Conservation (phyloP, 1,140 invertebrate genomes). For the Choristoneura fumiferana region DNA sequence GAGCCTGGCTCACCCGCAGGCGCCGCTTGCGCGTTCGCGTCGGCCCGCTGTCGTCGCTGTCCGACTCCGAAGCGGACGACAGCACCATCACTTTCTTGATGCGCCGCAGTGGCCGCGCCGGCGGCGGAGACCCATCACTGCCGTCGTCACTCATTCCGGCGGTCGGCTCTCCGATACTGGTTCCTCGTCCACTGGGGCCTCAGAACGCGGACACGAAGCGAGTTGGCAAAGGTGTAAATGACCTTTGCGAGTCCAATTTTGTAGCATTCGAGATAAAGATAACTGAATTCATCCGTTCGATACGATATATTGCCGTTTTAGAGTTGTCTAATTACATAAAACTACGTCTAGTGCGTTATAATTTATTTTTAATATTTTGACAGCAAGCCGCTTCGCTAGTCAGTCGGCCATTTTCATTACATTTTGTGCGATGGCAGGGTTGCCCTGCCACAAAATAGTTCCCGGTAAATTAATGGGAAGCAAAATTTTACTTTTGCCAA, state of each 20-base stretch:
- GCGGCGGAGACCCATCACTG: slow-evolving; percentile 55
- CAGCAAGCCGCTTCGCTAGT: slow-evolving; percentile 74
- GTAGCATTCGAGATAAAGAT: slow-evolving; percentile 38
- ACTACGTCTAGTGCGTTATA: slow-evolving; percentile 48
- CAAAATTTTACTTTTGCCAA: background rate
- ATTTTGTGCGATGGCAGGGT: slow-evolving; percentile 15
- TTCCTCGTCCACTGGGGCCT: slow-evolving; percentile 26
- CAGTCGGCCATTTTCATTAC: slow-evolving; percentile 67
- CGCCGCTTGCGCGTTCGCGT: slow-evolving; percentile 59
- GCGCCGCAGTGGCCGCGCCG: slow-evolving; percentile 45
- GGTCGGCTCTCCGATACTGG: background rate
- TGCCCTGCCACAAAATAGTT: slow-evolving; percentile 25
- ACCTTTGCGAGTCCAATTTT: slow-evolving; percentile 53
- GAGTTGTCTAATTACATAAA: slow-evolving; percentile 42
- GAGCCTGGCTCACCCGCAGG: slow-evolving; percentile 54
- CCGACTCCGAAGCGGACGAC: slow-evolving; percentile 56
- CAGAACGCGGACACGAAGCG: slow-evolving; percentile 67
- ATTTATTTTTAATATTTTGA: slow-evolving; percentile 72
- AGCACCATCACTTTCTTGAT: slow-evolving; percentile 52
- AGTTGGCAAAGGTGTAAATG: slow-evolving; percentile 69
- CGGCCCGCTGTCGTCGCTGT: slow-evolving; percentile 57
- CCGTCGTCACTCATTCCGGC: slow-evolving; percentile 64
- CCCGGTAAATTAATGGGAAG: slow-evolving; percentile 15
- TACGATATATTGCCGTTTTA: slow-evolving; percentile 37
- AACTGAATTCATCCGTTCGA: slow-evolving; percentile 52